These are phyloP conservation scores for Halictus quadricinctus DNA, from an alignment of 2,888 invertebrate species.

Conservation along the genomic window DNA sequence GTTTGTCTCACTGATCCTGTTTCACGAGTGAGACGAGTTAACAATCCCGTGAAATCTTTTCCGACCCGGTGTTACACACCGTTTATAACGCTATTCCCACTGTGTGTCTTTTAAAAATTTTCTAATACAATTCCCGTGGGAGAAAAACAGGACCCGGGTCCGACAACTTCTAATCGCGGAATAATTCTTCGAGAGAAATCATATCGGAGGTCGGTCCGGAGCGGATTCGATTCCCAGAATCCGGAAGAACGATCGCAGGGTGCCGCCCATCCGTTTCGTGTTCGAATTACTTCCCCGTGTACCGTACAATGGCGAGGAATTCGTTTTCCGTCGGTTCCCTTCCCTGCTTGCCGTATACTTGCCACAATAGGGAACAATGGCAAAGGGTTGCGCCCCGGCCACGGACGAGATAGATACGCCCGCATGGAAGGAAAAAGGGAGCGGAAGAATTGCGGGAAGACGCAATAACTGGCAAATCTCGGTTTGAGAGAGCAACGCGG, in stretches of 20 bases:
- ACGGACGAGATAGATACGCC: slow-evolving; percentile 51
- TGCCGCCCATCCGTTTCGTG: slow-evolving; percentile 35
- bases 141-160: background rate
- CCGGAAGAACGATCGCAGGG: slow-evolving; percentile 62
- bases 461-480: slow-evolving; percentile 65
- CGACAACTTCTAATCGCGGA: slow-evolving; percentile 11
- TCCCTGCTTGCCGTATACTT: slow-evolving; percentile 40
- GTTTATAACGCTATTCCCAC: background rate
- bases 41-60: background rate
- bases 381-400: slow-evolving; percentile 48
- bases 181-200: slow-evolving; percentile 23
- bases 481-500: slow-evolving; percentile 24
- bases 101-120: no score
- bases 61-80: background rate
- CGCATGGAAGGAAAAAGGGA: slow-evolving; percentile 51
- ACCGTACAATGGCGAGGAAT: slow-evolving; percentile 66
- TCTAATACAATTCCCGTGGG: no score
- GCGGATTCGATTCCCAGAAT: slow-evolving; percentile 56
- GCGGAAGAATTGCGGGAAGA: slow-evolving; percentile 61
- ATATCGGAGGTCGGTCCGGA: slow-evolving; percentile 1
- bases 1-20: background rate
- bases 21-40: background rate
- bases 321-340: slow-evolving; percentile 61
- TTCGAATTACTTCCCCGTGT: slow-evolving; percentile 64
- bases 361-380: slow-evolving; percentile 68